Base-by-base conservation (phyloP, 2,888 invertebrate species). In the Uloborus plumipes region DNA sequence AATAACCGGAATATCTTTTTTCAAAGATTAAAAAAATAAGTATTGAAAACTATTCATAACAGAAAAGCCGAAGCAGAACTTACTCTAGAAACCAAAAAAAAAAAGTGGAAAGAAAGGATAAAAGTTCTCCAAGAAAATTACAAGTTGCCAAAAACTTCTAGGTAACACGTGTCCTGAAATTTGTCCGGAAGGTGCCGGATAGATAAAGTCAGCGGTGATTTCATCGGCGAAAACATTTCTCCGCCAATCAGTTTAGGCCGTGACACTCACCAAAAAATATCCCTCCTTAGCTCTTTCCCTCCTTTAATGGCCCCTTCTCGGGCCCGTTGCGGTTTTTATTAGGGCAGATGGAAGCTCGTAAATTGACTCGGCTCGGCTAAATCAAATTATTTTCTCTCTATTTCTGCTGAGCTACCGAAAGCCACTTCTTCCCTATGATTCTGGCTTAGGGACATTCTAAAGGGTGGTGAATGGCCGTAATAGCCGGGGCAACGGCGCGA, bases 311-410 rank as follows among this genome's bases (percentile, higher is more conserved):
- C 80, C 74, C 80, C 74, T 55, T 64, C 64, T 64, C 58, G 70
- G 50, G 51, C 69, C 80, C 80, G 80, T 81, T 81, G 80, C 80
- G 80, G 80, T 80, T 80, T 80, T 80, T 80, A 80, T 80, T 80
- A 70, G 80, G 74, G 74, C 80, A 62, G 55, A 20, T 64, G 69
- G 74, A 74, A 70, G 55, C 58, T 73, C 80, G 80, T 80, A 80
- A 81, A 81, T 81, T 81, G 80, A 74, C 74, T 75, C 47, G 80
- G 69, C 18, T 64, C 69, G 74, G 73, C 80, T 74, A 74, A 81
- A 81, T 81, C 80, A 81, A 81, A 81, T 81, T 74, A 80, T 80
- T 80, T 73, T 69, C 73, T 67, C 70, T 55, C 70, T 64, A 64
- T 64, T 64, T 39, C 64, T 47, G n/a, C 47, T 18, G 47, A 20